phyloP scores from a whole-genome alignment of 2,888 invertebrate species.

The Hydrotaea diabolus region DNA sequence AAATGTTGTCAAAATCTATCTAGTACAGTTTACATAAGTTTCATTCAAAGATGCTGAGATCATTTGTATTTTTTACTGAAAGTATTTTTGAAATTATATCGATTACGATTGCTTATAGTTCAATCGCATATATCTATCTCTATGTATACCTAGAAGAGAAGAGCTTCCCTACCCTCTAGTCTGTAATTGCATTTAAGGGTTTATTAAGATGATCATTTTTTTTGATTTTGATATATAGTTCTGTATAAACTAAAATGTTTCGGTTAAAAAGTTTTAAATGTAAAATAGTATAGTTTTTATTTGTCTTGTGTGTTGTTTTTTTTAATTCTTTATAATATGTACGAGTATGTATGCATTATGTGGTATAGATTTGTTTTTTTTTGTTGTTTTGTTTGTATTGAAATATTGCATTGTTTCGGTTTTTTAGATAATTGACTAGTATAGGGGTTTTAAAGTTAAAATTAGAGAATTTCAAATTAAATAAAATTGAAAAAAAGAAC shows the following conservation, averaged over 20 bases:
- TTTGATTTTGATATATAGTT: neutral
- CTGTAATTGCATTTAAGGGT: conserved; percentile 35
- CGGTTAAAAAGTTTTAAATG: conserved; percentile 36
- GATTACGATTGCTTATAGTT: neutral
- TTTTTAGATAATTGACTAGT: conserved; percentile 68
- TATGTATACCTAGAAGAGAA: neutral
- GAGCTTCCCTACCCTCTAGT: conserved; percentile 1
- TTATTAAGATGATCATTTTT: conserved; percentile 24
- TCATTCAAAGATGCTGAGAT: neutral
- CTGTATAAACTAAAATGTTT: neutral
- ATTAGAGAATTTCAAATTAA: too few relatives aligned
- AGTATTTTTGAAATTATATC: neutral
- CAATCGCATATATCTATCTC: neutral
- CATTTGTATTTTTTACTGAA: neutral
- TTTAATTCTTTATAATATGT: conserved; percentile 25
- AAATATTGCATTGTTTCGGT: conserved; percentile 50
- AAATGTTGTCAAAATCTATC: too few relatives aligned
- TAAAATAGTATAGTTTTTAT: conserved; percentile 73
- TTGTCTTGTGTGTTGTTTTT: conserved; percentile 37
- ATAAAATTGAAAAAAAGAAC: conserved; percentile 53
- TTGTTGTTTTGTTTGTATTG: conserved; percentile 7
- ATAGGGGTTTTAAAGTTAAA: conserved; percentile 51
- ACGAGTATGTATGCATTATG: conserved; percentile 45
- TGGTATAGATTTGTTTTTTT: conserved; percentile 4
- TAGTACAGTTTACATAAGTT: too few relatives aligned